Base-by-base conservation (phyloP, 2,113 vertebrate species). In the Platanista minor region DNA sequence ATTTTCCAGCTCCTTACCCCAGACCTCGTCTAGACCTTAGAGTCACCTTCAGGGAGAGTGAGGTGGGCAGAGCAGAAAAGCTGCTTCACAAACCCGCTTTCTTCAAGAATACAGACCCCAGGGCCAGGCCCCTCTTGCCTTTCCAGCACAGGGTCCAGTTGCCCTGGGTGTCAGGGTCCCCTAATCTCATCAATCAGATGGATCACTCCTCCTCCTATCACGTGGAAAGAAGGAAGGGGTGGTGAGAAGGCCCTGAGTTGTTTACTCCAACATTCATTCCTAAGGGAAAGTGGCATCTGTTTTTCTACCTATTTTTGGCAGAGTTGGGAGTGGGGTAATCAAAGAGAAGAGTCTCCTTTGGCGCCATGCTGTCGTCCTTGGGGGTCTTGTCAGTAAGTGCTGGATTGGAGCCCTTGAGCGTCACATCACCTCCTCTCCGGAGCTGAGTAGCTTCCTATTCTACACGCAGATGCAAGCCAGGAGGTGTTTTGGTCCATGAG, bases 281-380 rank as follows among this genome's bases (percentile, higher is more conserved):
- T n/a, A 29, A 49, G 81, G 39, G 59, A n/a, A n/a, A n/a, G 39
- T 25, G 29, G 27, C 46, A 25, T 57, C 64, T 61, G 14, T 81
- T 36, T 94, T 81, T 33, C 43, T 31, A n/a, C 36, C 39, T 52
- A 18, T 9, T 49, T 81, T 31, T 31, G 43, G 27, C 54, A 43
- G 36, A 72, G 20, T 13, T 43, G 21, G 29, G 15, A 36, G 23
- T 36, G 6, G 14, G 64, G 78, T n/a, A 23, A 29, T 7, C 52
- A 41, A 39, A 21, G 33, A 49, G 43, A 43, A 21, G 41, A 23
- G 17, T 43, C 17, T 62, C 8, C 29, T 43, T 31, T 13, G 36
- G 23, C 9, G 1, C 25, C 43, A 2, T 29, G 5, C n/a, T 46
- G 11, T 27, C 8, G 23, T 15, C n/a, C 18, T 62, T 2, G 8